Percentiles rank a stretch among this genome's conserved stretches.
Conservation (phyloP, 1,140 invertebrate genomes). For the Nautilus pompilius region DNA sequence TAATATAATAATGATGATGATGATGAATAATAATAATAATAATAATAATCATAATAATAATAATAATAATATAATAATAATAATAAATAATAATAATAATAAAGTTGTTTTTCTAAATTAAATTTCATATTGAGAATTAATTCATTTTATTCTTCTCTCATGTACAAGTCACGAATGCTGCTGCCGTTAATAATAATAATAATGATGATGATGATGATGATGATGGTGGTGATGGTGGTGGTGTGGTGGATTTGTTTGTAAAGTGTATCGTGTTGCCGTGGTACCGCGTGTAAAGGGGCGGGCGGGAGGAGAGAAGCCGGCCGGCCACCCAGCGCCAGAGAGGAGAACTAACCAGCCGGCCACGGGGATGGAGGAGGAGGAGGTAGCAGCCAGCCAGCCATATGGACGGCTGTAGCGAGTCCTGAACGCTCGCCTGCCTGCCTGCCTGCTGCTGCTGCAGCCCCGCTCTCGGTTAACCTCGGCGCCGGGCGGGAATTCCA, state of each 20-base stretch:
- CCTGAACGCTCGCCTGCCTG: slow-evolving; percentile 19
- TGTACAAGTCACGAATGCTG: too few relatives aligned
- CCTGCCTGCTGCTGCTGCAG: neutral
- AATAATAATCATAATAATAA: too few relatives aligned
- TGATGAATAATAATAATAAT: too few relatives aligned
- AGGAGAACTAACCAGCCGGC: neutral
- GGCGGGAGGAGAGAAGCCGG: neutral
- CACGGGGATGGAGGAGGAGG: neutral
- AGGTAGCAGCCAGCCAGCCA: slow-evolving; percentile 13
- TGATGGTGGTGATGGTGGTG: slow-evolving; percentile 8
- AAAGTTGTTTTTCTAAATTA: too few relatives aligned
- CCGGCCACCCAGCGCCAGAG: neutral
- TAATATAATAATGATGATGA: too few relatives aligned
- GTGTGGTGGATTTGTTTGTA: neutral
- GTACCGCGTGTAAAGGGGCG: neutral
- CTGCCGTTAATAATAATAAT: too few relatives aligned
- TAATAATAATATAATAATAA: too few relatives aligned
- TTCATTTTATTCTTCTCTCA: too few relatives aligned
- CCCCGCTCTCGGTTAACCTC: too few relatives aligned
- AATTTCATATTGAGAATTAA: too few relatives aligned
- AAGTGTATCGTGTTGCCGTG: neutral
- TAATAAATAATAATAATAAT: too few relatives aligned
- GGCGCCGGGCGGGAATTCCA: too few relatives aligned
- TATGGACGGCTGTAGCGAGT: slow-evolving; percentile 4
- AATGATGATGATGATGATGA: slow-evolving; percentile 14